Conservation (phyloP, 2,113 vertebrate species). For the Todiramphus saurophagus region DNA sequence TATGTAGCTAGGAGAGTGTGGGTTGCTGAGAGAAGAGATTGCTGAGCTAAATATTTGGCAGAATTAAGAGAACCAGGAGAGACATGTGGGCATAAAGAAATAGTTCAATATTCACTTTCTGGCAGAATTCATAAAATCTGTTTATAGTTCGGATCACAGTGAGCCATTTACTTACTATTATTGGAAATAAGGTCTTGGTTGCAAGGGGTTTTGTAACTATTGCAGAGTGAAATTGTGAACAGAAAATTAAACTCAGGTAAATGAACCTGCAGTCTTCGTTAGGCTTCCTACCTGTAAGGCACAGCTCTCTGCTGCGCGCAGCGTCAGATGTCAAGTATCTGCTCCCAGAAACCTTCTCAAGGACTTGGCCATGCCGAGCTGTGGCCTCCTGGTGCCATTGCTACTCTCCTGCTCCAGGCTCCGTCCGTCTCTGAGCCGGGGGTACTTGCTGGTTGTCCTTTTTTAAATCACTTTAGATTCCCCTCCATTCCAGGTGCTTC, state of each 20-base stretch:
- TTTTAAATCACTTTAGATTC: background rate
- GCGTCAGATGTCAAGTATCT: fast-evolving
- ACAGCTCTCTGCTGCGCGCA: fast-evolving
- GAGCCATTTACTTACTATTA: conserved; percentile 24
- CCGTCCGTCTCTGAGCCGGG: fast-evolving
- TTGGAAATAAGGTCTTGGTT: background rate
- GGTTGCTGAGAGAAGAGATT: conserved; percentile 34
- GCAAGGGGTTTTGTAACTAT: background rate
- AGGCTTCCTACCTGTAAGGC: background rate
- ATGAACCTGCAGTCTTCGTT: fast-evolving
- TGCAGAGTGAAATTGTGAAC: background rate
- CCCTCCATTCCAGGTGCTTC: background rate
- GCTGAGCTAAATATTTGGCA: conserved; percentile 68
- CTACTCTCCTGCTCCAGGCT: background rate
- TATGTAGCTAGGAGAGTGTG: background rate
- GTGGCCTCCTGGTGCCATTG: background rate
- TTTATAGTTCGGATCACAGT: conserved; percentile 56
- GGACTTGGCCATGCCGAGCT: background rate
- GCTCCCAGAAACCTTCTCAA: background rate
- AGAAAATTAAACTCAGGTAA: background rate
- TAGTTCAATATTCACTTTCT: conserved; percentile 62
- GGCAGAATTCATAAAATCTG: conserved; percentile 45
- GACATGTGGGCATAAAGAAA: conserved; percentile 57
- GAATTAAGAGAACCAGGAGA: conserved; percentile 57
- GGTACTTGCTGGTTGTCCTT: background rate